Conservation (phyloP, 2,888 invertebrate genomes). For the Amiota minor region DNA sequence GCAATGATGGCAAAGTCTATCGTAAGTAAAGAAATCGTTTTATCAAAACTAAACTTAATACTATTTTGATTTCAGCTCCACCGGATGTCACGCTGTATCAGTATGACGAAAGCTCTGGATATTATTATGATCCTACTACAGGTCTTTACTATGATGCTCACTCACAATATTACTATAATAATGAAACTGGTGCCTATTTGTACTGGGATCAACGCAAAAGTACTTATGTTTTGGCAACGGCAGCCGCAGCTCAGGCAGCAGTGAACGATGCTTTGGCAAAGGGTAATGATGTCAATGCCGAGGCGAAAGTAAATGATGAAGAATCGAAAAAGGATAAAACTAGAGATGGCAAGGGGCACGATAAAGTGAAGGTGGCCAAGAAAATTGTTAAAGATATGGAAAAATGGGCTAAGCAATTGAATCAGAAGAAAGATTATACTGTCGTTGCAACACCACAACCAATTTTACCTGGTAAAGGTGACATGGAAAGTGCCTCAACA, state of each 20-base stretch:
- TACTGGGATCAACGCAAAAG: slow-evolving; percentile 91
- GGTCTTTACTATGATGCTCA: slow-evolving; percentile 97
- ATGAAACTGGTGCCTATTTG: slow-evolving; percentile 90
- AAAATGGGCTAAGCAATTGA: slow-evolving; percentile 95
- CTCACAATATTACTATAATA: slow-evolving; percentile 97
- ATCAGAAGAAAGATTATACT: slow-evolving; percentile 90
- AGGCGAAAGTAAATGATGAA: slow-evolving; percentile 43
- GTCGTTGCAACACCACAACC: slow-evolving; percentile 70
- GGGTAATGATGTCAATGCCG: slow-evolving; percentile 29
- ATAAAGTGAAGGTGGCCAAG: slow-evolving; percentile 97
- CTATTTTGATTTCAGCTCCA: slow-evolving; percentile 72
- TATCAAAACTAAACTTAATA: background rate
- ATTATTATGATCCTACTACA: slow-evolving; percentile 94
- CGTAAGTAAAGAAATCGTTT: slow-evolving; percentile 57
- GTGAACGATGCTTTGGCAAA: slow-evolving; percentile 58
- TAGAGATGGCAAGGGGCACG: slow-evolving; percentile 82
- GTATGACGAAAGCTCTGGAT: slow-evolving; percentile 95
- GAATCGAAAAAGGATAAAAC: slow-evolving; percentile 74
- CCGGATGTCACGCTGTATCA: slow-evolving; percentile 94
- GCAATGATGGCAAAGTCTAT: slow-evolving; percentile 71
- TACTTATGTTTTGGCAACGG: slow-evolving; percentile 75
- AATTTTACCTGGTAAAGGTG: slow-evolving; percentile 55
- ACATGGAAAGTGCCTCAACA: slow-evolving; percentile 52
- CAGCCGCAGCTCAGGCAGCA: slow-evolving; percentile 69
- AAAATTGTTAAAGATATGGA: slow-evolving; percentile 93